A percentile compares a stretch with the other conserved stretches of the same genome.
phyloP scores from a whole-genome alignment of 1,140 invertebrate species.

The Lasaia peninsularis region DNA sequence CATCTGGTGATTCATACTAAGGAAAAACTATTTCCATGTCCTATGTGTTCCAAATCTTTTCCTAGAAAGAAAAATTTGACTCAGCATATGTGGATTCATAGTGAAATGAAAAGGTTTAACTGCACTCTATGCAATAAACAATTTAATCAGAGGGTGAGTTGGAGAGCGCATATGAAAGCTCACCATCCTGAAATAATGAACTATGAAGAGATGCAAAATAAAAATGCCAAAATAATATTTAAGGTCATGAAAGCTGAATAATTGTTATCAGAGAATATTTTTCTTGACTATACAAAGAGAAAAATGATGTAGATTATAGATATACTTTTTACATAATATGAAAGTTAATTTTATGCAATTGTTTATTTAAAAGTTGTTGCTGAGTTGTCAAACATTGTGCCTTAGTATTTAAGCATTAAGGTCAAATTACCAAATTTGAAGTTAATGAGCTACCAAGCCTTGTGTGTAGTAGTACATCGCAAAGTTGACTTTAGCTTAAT shows the following conservation, averaged over 20 bases:
- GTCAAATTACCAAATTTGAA: too few species aligned
- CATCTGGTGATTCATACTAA: conserved; percentile 54
- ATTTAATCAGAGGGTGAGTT: conserved; percentile 68
- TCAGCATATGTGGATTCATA: conserved; percentile 75
- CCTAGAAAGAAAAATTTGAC: conserved; percentile 72
- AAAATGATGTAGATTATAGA: too few species aligned
- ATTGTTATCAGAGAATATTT: conserved; percentile 16
- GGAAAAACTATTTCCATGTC: conserved; percentile 52
- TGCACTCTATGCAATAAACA: conserved; percentile 76
- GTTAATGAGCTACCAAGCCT: too few species aligned
- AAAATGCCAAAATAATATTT: conserved; percentile 36
- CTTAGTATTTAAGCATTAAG: too few species aligned
- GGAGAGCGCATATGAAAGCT: conserved; percentile 55
- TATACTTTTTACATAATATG: too few species aligned
- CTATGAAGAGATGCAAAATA: conserved; percentile 40
- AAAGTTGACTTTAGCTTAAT: too few species aligned
- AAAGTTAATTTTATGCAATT: too few species aligned
- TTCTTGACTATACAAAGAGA: too few species aligned
- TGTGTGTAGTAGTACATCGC: too few species aligned
- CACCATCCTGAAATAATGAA: conserved; percentile 47
- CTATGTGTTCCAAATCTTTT: conserved; percentile 72
- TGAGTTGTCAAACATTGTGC: too few species aligned
- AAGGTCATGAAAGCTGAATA: conserved; percentile 35
- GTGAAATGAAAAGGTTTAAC: conserved; percentile 48
- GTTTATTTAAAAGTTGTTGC: too few species aligned